Evolutionary conservation across 2,888 invertebrate genomes (phyloP).

Genomic region (Amphipyra berbera): DNA sequence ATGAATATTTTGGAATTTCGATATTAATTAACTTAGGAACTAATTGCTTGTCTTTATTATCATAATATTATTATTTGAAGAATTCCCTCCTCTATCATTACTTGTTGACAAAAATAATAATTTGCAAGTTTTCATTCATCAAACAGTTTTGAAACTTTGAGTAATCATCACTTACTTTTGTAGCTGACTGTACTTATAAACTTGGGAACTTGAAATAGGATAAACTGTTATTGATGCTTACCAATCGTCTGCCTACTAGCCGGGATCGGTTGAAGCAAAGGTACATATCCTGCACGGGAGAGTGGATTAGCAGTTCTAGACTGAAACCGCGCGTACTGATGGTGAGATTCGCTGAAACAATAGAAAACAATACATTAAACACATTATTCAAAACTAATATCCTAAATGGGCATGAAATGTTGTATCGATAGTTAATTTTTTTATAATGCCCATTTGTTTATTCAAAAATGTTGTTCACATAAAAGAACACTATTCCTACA

Average conservation of each 20-base stretch:
- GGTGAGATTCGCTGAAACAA: constrained; percentile 92
- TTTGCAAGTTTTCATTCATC: too few species aligned
- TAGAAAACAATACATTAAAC: constrained; percentile 33
- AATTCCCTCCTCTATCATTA: too few species aligned
- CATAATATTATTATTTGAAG: too few species aligned
- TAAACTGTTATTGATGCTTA: constrained; percentile 65
- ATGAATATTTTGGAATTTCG: too few species aligned
- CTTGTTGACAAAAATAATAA: too few species aligned
- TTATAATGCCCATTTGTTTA: constrained; percentile 41
- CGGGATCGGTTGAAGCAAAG: constrained; percentile 94
- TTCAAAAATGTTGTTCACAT: constrained; percentile 38
- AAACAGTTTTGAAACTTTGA: too few species aligned
- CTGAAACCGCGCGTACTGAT: constrained; percentile 91
- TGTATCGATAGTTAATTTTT: constrained; percentile 37
- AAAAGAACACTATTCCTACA: constrained; percentile 44
- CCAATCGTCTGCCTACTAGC: constrained; percentile 92
- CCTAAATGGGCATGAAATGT: neutral
- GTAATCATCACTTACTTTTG: too few species aligned
- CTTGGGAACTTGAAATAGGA: neutral
- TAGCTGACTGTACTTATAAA: too few species aligned
- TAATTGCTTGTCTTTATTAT: too few species aligned
- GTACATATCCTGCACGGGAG: constrained; percentile 93
- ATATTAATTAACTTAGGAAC: too few species aligned
- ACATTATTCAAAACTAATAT: neutral
- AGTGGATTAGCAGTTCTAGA: constrained; percentile 91